Evolutionary conservation across 2,888 invertebrate genomes (phyloP), one percentile per base, ranked within the genome.

Genomic region (Melanostoma scalare): DNA sequence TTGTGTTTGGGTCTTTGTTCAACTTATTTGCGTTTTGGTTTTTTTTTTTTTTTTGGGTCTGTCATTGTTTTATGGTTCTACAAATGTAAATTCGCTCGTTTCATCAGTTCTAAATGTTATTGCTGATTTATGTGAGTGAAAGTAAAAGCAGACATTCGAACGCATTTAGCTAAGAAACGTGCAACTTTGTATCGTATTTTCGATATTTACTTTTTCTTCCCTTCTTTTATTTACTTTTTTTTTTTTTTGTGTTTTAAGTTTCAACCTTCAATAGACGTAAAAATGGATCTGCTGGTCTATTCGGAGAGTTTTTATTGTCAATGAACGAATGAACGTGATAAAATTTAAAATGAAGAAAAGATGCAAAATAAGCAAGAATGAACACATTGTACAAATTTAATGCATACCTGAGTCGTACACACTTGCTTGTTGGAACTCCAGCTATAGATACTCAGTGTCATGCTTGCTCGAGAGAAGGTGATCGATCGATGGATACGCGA

Each of bases 31-130:
- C 6, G 10, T 40, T 20, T 9, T 9, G 2, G 4, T 3, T 2
- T 56, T 56, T 8, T n/a, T 56, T 56, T 53, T 48, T 10, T 52
- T 44, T 35, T 46, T 36, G 31, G 35, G n/a, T 63, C 31, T 5
- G 4, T 61, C 58, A 2, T 33, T 33, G 35, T 48, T 40, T 8
- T 38, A 38, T 3, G 6, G 8, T 40, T 46, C 69, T 67, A 42
- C 60, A 72, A 67, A 42, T 10, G 67, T 63, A 73, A 79, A 63
- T 72, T 33, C 44, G 58, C 44, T 72, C 65, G 30, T 80, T 71
- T 67, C 53, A 42, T 60, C 58, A 44, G 40, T 53, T 69, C 71
- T 71, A 75, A 75, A 75, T 75, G 75, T 75, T 75, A 75, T 75
- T 80, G 58, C 69, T 42, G 75, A 80, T 58, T 76, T 76, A 81